phyloP scores from a whole-genome alignment of 2,113 vertebrate species.

The Mandrillus leucophaeus region DNA sequence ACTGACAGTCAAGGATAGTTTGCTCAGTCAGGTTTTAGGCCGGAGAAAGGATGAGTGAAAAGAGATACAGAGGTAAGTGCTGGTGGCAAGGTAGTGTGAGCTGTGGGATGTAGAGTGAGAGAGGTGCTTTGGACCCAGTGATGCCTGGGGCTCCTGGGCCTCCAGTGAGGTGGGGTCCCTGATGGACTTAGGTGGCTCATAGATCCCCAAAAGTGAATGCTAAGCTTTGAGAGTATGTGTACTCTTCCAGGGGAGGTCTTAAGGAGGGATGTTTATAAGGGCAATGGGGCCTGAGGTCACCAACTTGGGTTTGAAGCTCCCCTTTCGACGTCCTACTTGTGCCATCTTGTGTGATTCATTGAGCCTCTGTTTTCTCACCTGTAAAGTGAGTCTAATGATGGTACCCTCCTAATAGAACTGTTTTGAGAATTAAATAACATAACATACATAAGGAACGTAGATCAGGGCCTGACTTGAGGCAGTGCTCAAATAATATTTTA shows the following conservation, averaged over 20 bases:
- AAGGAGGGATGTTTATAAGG: background rate
- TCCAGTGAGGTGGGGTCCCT: accelerated
- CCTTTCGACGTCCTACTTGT: background rate
- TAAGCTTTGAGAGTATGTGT: background rate
- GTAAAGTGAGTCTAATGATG: background rate
- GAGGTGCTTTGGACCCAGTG: too few relatives aligned
- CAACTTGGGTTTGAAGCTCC: background rate
- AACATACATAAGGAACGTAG: accelerated
- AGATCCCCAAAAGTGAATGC: background rate
- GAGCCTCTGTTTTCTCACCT: background rate
- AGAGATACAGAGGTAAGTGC: background rate
- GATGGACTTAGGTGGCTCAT: too few relatives aligned
- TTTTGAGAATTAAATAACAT: background rate
- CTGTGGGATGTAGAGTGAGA: accelerated
- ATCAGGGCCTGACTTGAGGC: background rate
- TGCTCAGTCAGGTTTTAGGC: background rate
- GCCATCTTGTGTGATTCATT: background rate
- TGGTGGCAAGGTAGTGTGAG: accelerated
- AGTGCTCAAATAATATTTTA: background rate
- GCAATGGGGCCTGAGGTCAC: background rate
- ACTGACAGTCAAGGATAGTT: accelerated
- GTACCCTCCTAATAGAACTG: background rate
- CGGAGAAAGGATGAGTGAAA: background rate
- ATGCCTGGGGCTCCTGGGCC: background rate
- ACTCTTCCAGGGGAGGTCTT: background rate